Evolutionary conservation across 2,888 invertebrate genomes (phyloP), one percentile per base, ranked within the genome.

Genomic region (Malacosoma neustria): DNA sequence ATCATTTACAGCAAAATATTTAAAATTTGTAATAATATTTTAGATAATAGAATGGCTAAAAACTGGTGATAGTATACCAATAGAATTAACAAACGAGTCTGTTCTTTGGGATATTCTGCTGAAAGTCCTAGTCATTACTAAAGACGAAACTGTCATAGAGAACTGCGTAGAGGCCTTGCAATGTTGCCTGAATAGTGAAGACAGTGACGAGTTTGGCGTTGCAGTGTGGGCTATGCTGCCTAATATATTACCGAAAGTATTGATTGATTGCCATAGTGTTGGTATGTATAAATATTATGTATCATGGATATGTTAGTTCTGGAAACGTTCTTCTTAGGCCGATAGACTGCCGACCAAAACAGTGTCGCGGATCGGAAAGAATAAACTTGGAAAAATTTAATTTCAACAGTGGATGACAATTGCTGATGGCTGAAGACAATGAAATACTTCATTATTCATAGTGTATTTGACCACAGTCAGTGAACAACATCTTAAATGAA

Each of bases 1-100:
- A n/a, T n/a, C n/a, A n/a, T n/a, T n/a, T n/a, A n/a, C n/a, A n/a
- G n/a, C n/a, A n/a, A n/a, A n/a, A n/a, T n/a, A n/a, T n/a, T n/a
- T n/a, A n/a, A n/a, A n/a, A n/a, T n/a, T n/a, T n/a, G 9, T 38
- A 6, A 30, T 14, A 35, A 14, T 14, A 30, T 56, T 61, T 14
- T 38, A 84, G 85, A 45, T 84, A 11, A 69, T 76, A 4, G 68
- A 80, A 59, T 84, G 85, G 85, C 57, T 85, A 0, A 68, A 70
- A 52, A 58, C 43, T 0, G 82, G 82, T 53, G 68, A 73, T 34
- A 51, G 59, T 0, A 39, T 85, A n/a, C 84, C 84, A 3, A 47
- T 57, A 1, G 79, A 76, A 6, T 55, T 85, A 7, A 61, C 65
- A 38, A 52, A 57, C 7, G 63, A 75, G 13, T 62, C 70, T 0